A percentile compares a stretch with the other conserved stretches of the same genome.
Conservation (phyloP, 1,140 invertebrate genomes). For the Portunus trituberculatus region DNA sequence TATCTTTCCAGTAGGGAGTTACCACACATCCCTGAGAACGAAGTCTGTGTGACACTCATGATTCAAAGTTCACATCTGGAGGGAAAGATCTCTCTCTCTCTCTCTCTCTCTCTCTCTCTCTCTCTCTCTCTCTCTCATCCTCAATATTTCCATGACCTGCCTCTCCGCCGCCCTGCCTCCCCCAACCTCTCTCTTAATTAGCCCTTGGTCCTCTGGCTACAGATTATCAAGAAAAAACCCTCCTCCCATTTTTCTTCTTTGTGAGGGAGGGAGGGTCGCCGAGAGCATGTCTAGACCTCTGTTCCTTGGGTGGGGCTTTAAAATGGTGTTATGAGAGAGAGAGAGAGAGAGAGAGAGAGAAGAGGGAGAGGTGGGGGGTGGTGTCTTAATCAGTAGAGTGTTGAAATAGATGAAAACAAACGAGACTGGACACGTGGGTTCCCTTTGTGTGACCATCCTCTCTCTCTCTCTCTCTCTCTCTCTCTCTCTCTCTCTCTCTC, state of each 20-base stretch:
- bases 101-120: no score
- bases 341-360: constrained; percentile 6
- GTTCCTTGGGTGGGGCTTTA: not conserved
- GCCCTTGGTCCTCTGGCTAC: not conserved
- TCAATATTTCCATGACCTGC: not conserved
- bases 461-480: constrained; percentile 11
- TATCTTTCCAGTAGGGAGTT: no score
- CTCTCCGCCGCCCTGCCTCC: not conserved
- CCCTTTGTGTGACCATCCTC: not conserved
- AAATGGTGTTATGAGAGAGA: not conserved
- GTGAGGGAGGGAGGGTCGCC: not conserved
- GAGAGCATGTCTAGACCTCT: not conserved
- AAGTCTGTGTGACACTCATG: no score
- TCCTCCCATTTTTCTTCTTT: not conserved
- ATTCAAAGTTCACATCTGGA: no score
- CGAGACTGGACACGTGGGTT: no score
- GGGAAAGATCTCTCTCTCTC: constrained; percentile 44
- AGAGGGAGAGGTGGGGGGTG: not conserved
- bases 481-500: not conserved
- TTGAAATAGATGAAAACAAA: no score
- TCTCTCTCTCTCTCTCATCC: not conserved
- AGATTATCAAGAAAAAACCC: not conserved
- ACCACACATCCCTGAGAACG: no score
- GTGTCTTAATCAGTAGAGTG: no score
- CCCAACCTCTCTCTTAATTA: not conserved